Conservation (phyloP, 1,140 invertebrate species). For the Ostrea denselamellosa region DNA sequence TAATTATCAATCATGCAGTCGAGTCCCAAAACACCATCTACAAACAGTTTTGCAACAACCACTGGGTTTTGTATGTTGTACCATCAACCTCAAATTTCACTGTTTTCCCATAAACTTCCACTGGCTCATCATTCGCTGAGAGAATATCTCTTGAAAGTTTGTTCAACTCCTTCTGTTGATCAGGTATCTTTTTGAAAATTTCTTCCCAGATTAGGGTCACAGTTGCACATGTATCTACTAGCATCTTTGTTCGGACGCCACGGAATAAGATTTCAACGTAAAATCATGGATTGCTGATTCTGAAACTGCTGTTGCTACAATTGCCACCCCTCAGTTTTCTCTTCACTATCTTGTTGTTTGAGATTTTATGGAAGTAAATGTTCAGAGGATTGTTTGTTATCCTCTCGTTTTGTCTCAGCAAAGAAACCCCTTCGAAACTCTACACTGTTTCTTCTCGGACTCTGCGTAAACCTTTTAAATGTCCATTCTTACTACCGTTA, state of each 20-base stretch:
- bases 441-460: neutral
- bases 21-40: too few relatives aligned
- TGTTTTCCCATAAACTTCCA: too few relatives aligned
- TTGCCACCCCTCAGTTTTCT: too few relatives aligned
- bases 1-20: too few relatives aligned
- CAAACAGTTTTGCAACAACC: too few relatives aligned
- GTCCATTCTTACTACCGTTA: neutral
- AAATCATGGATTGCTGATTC: neutral
- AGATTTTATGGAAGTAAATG: too few relatives aligned
- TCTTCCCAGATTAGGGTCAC: constrained; percentile 42
- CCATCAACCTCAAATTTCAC: too few relatives aligned
- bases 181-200: neutral
- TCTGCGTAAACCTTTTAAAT: neutral
- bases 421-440: neutral
- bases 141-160: neutral
- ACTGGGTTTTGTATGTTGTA: too few relatives aligned
- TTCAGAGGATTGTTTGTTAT: too few relatives aligned
- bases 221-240: constrained; percentile 27
- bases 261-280: neutral
- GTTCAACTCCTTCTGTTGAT: neutral
- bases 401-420: too few relatives aligned
- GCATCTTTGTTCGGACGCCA: neutral
- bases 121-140: too few relatives aligned
- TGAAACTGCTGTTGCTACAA: neutral
- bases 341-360: too few relatives aligned